Percentiles rank a stretch among this genome's conserved stretches.
Conservation (phyloP, 2,113 vertebrate species). For the Bubo bubo region DNA sequence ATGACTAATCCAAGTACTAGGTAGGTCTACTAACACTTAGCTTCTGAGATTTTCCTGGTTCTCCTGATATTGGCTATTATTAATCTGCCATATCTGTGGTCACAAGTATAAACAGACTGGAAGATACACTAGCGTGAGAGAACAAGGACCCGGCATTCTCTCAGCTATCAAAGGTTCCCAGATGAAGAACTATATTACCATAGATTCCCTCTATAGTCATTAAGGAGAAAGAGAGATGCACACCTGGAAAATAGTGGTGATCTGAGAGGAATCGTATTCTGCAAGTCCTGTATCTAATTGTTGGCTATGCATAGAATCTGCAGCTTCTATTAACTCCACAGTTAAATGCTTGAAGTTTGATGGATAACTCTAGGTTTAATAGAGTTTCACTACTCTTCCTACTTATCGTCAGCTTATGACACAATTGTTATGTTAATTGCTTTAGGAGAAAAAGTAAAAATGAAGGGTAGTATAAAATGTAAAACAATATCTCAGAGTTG, state of each 20-base stretch:
- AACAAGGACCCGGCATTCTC: background rate
- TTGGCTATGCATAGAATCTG: background rate
- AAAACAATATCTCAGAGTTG: background rate
- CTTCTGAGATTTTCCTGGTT: background rate
- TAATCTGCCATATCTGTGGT: background rate
- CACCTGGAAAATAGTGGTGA: background rate
- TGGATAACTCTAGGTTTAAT: background rate
- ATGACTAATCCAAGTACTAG: background rate
- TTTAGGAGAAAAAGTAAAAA: background rate
- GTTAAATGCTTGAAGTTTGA: background rate
- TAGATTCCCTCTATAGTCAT: fast-evolving
- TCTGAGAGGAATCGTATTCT: background rate
- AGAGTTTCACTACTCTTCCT: background rate
- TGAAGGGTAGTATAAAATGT: background rate
- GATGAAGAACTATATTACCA: background rate
- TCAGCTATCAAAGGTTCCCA: background rate
- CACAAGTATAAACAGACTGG: background rate
- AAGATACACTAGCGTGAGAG: background rate
- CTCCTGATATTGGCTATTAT: background rate
- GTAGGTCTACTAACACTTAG: background rate
- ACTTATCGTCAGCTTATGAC: background rate
- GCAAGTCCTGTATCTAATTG: background rate
- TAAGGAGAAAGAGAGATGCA: background rate
- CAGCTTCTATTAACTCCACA: background rate
- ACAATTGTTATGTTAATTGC: background rate